phyloP scores from a whole-genome alignment of 2,797 vertebrate genomes.

The Sebastes nivosus region DNA sequence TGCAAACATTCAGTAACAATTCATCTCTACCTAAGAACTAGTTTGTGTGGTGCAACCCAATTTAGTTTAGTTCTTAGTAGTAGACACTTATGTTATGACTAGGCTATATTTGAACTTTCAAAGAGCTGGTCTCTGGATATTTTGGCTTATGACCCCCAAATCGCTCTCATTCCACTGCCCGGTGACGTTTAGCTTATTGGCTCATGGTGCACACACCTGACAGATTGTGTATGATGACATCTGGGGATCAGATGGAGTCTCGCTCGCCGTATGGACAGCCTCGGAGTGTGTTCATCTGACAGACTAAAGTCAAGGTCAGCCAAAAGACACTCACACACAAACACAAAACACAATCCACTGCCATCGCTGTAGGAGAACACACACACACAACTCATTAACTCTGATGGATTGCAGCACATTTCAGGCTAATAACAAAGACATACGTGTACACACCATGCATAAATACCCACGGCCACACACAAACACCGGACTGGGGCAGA shows the following conservation, averaged over 20 bases:
- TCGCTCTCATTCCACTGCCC: slow-evolving; percentile 10
- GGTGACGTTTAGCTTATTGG: slow-evolving; percentile 43
- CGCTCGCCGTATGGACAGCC: slow-evolving; percentile 55
- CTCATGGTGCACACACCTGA: slow-evolving; percentile 51
- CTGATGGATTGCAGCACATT: slow-evolving; percentile 74
- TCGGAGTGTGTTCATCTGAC: slow-evolving; percentile 47
- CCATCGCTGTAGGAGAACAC: slow-evolving; percentile 39
- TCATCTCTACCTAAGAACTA: background rate
- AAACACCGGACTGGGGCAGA: slow-evolving; percentile 1
- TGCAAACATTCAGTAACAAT: background rate
- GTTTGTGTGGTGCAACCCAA: background rate
- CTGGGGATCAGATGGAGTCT: slow-evolving; percentile 67
- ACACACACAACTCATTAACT: slow-evolving; percentile 68
- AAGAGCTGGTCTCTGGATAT: background rate
- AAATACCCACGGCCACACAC: slow-evolving; percentile 18
- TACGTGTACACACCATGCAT: slow-evolving; percentile 44
- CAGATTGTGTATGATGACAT: slow-evolving; percentile 64
- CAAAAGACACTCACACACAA: slow-evolving; percentile 39
- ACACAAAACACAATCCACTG: slow-evolving; percentile 24
- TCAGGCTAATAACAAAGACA: slow-evolving; percentile 63
- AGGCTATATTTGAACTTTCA: background rate
- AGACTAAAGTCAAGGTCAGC: slow-evolving; percentile 76
- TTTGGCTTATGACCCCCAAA: background rate
- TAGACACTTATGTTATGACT: background rate
- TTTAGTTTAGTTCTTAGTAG: background rate